Evolutionary conservation across 2,113 vertebrate genomes (phyloP).

Genomic region (Sinosuthora webbiana): DNA sequence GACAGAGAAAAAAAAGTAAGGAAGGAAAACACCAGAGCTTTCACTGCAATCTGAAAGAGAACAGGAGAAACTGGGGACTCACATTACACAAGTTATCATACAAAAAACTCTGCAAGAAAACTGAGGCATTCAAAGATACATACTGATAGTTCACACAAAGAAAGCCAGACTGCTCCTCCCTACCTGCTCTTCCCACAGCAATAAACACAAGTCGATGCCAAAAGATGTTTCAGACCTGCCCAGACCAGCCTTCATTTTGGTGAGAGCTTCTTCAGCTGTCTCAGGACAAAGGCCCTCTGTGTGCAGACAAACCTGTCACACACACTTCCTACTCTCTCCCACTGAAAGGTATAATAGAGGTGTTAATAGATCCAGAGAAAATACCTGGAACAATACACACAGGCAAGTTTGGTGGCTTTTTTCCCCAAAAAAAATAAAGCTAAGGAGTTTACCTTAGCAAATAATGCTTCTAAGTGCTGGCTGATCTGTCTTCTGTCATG

Average conservation of each 20-base stretch:
- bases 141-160: background rate
- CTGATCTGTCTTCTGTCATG: background rate
- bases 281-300: constrained; percentile 5
- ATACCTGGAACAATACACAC: background rate
- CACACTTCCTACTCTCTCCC: background rate
- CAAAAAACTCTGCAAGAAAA: background rate
- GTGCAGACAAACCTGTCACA: background rate
- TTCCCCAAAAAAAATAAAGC: background rate
- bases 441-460: background rate
- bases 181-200: background rate
- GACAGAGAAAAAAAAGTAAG: background rate
- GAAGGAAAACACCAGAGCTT: background rate
- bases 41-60: background rate
- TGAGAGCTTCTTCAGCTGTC: background rate
- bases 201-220: background rate
- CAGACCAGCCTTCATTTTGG: background rate
- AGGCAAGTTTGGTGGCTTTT: background rate
- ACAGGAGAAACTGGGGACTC: background rate
- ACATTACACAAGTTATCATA: background rate
- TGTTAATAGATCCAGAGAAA: background rate
- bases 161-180: background rate
- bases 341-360: background rate
- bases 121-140: background rate
- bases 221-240: background rate
- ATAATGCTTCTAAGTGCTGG: background rate